Conservation (phyloP, 2,113 vertebrate species). For the Setophaga coronata region DNA sequence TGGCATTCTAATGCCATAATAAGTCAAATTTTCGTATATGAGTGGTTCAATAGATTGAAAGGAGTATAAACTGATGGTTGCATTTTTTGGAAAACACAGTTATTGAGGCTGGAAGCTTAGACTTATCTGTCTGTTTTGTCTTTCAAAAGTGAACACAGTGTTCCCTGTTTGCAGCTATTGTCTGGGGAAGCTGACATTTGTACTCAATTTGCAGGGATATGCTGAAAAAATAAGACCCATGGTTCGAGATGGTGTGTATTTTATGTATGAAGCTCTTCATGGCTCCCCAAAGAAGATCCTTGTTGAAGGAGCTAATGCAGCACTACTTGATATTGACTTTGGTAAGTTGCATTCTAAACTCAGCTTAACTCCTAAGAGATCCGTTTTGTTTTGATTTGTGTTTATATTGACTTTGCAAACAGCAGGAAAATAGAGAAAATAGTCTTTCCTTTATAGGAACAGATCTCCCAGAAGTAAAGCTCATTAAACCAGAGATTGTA, state of each 20-base stretch:
- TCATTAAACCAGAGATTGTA: background rate
- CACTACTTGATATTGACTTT: slow-evolving; percentile 97
- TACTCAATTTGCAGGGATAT: slow-evolving; percentile 79
- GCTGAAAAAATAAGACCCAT: slow-evolving; percentile 92
- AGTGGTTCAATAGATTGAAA: background rate
- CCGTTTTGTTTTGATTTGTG: background rate
- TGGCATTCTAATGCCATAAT: background rate
- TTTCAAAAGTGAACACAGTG: background rate
- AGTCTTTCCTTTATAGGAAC: background rate
- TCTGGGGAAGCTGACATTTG: background rate
- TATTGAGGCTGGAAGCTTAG: background rate
- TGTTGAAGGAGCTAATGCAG: slow-evolving; percentile 97
- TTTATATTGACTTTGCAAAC: background rate
- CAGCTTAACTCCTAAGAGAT: background rate
- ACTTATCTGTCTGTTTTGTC: background rate
- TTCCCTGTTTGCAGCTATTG: background rate
- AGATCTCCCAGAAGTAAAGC: background rate
- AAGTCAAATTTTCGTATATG: background rate
- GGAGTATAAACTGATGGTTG: background rate
- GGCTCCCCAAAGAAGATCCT: slow-evolving; percentile 92
- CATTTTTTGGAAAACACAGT: background rate
- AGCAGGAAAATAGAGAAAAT: background rate
- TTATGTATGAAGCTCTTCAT: slow-evolving; percentile 95
- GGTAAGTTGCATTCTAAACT: slow-evolving; percentile 73
- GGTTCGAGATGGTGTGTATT: slow-evolving; percentile 95